Base-by-base conservation (phyloP, 2,797 vertebrate genomes). In the Poliocrania exsul region DNA sequence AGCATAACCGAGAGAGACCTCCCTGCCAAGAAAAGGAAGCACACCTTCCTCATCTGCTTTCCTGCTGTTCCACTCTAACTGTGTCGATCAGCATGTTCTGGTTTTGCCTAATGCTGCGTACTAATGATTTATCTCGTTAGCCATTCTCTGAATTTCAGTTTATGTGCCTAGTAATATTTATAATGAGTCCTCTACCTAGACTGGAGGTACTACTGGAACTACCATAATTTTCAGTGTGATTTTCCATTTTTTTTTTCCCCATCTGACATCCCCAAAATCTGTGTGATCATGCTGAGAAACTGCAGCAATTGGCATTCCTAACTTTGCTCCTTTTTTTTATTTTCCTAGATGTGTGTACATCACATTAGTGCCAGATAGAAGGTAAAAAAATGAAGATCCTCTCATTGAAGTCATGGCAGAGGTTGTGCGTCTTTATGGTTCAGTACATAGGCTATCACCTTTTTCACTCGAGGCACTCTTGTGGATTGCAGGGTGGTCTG, bases 301-400 rank as follows among this genome's bases (percentile, higher is more conserved):
- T 17, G 3, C 18, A 77, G 49, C 21, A 33, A 13, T 49, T 26
- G 28, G 11, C 16, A 33, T 16, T 24, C 4, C 24, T 29, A 26
- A 17, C 16, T 53, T 29, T 20, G 6, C 5, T 28, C 4, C 4
- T 11, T 11, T 21, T 33, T 50, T n/a, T 57, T 38, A 19, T 16
- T 6, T 54, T 23, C 12, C 8, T 6, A 12, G 4, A 5, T 46
- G 2, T 50, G 6, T n/a, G 10, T 44, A 19, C 0, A 2, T 10
- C 17, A 21, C 17, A 11, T 31, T 42, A 25, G 23, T 29, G 35
- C 6, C 13, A 64, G 37, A 35, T 3, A 23, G 31, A 57, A 84
- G 20, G 19, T 18, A 37, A 40, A 79, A 79, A 69, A 51, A 13
- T 19, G 5, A 87, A 47, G 18, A 20, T n/a, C 1, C 4, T 8